Evolutionary conservation across 1,140 invertebrate species (phyloP), one percentile per base, ranked within the genome.

Genomic region (Battus philenor): DNA sequence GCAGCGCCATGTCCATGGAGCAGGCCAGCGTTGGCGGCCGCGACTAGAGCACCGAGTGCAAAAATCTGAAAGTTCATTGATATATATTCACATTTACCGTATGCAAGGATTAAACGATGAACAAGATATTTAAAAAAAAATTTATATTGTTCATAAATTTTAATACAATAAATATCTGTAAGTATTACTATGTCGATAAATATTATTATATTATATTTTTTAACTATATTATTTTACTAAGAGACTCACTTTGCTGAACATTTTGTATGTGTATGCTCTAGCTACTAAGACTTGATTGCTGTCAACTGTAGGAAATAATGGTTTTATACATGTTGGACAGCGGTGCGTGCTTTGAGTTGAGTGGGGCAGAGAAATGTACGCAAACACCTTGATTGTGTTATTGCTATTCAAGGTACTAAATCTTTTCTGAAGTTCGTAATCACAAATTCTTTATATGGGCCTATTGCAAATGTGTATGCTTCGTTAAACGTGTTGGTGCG

Each of bases 311-410:
- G 58, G 41, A 59, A 32, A 26, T 50, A 63, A 67, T 75, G 73
- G 73, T 77, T 81, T 70, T 81, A 81, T 81, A 81, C 61, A 20
- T 12, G 20, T 11, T 24, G 34, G 20, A 8, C 34, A 70, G 59
- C 59, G 45, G 34, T 30, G 49, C 16, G 7, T 20, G 22, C 20
- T 22, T 22, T 22, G 20, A 4, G 8, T n/a, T n/a, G n/a, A n/a
- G n/a, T n/a, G n/a, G n/a, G n/a, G n/a, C n/a, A n/a, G n/a, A n/a
- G n/a, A n/a, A n/a, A n/a, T n/a, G n/a, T n/a, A n/a, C n/a, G n/a
- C n/a, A n/a, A n/a, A n/a, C n/a, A n/a, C n/a, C n/a, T n/a, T n/a
- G n/a, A n/a, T n/a, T n/a, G n/a, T n/a, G n/a, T n/a, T n/a, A n/a
- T n/a, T n/a, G n/a, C n/a, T n/a, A n/a, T n/a, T n/a, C n/a, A n/a